Base-by-base conservation (phyloP, 2,113 vertebrate genomes). In the Morone saxatilis region DNA sequence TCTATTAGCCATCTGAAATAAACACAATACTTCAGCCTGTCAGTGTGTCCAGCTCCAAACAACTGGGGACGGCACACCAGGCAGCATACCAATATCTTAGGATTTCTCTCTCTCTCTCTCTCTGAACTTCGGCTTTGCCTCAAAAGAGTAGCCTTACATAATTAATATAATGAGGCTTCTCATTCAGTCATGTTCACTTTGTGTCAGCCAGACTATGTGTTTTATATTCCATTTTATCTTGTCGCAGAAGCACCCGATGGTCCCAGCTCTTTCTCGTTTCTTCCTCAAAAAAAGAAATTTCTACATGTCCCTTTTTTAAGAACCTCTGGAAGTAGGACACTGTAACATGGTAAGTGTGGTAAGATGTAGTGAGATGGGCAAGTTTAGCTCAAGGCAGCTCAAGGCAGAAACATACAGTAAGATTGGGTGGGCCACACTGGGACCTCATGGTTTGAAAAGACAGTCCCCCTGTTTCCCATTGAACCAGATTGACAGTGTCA, bases 181-280 rank as follows among this genome's bases (percentile, higher is more conserved):
- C 88, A 90, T 93, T 90, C 90, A 94, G 94, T 85, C 92, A 88
- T 92, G 86, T 93, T 93, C 94, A 83, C 81, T 92, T 88, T 93
- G 86, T 80, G 91, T 91, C 92, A 92, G 85, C 85, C 84, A 93
- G 89, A 90, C 92, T 91, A 56, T 90, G 80, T 86, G 89, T 93
- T 94, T 94, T 93, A 92, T 90, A 95, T 94, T 95, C 93, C 71
- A 91, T 95, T 94, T 96, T 88, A 95, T 94, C 93, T 93, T 69
- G 66, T 83, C 73, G 70, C 87, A 80, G 77, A 87, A 84, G 68
- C 73, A 62, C 71, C 85, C 89, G 85, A 89, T 80, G 83, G 76
- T 75, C 75, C 82, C 61, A 13, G 47, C 62, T 65, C 80, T 41
- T 76, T 78, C 83, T 79, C 72, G 8, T 53, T 38, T 53, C 56